Base-by-base conservation (phyloP, 2,797 vertebrate species). In the Argentina silus region DNA sequence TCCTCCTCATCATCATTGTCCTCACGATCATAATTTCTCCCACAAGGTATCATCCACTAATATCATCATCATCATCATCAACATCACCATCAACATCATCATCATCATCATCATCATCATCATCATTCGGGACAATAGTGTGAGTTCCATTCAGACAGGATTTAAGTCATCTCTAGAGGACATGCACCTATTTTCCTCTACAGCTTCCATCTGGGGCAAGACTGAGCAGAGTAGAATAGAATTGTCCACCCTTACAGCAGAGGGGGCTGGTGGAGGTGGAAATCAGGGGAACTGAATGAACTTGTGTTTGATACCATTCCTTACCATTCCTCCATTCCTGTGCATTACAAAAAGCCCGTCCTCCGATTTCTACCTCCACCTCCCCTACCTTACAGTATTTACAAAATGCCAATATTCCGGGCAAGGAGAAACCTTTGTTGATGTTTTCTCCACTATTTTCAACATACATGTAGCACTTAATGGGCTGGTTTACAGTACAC, bases 141-240 rank as follows among this genome's bases (percentile, higher is more conserved):
- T 84, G 84, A 86, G 86, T 85, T 85, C 89, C 90, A 87, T 92
- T 92, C 91, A 91, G 70, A 70, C 86, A 85, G 90, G 89, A 90
- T 92, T 92, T 90, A 88, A 90, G 90, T 92, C 90, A 92, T 91
- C 89, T 89, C 83, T 83, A 84, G 77, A 82, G 86, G 83, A 84
- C 76, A 83, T 77, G 86, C 86, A 86, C 82, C 84, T 88, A 87
- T 83, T 84, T 77, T 36, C 27, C 27, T 36, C 27, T 36, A 4
- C 27, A 36, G 2, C 27, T 36, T 4, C 27, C 27, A 36, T 36
- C 27, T 36, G 27, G 27, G 27, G 1, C 1, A 4, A 36, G 27
- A 36, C 27, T 6, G 64, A 23, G 23, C 10, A 21, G 56, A 21
- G 23, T 11, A 23, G 78, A 60, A 51, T 71, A 76, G 80, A 81